phyloP scores from a whole-genome alignment of 2,113 vertebrate genomes.

The Scalopus aquaticus region DNA sequence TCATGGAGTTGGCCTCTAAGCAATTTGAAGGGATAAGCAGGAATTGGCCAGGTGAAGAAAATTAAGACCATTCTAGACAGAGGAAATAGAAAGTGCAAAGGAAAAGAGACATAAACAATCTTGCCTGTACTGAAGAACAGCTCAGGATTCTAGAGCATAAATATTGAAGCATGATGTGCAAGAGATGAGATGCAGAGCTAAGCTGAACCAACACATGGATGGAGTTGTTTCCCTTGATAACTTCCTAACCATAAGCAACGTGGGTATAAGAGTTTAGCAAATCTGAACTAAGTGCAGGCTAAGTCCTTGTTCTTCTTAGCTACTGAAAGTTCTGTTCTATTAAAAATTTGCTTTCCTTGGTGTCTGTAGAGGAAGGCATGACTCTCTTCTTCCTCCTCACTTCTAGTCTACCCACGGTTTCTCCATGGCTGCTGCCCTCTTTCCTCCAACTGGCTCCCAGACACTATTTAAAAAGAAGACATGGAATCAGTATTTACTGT shows the following conservation, averaged over 20 bases:
- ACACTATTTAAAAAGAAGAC: neutral
- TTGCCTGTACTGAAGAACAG: neutral
- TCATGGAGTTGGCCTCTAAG: neutral
- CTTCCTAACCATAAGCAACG: neutral
- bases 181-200: neutral
- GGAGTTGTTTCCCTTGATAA: neutral
- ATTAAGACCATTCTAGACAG: neutral
- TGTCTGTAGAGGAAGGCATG: neutral
- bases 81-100: constrained; percentile 11
- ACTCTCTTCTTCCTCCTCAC: neutral
- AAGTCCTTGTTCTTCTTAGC: neutral
- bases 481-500: neutral
- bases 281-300: neutral
- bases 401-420: neutral
- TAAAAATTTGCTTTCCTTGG: neutral
- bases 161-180: neutral
- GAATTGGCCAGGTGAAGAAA: neutral
- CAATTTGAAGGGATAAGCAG: neutral
- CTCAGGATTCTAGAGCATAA: neutral
- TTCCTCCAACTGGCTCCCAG: neutral
- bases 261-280: neutral
- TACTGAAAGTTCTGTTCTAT: neutral
- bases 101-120: neutral
- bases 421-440: neutral
- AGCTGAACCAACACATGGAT: neutral